Evolutionary conservation across 2,888 invertebrate species (phyloP).

Genomic region (Heteropelma amictum): DNA sequence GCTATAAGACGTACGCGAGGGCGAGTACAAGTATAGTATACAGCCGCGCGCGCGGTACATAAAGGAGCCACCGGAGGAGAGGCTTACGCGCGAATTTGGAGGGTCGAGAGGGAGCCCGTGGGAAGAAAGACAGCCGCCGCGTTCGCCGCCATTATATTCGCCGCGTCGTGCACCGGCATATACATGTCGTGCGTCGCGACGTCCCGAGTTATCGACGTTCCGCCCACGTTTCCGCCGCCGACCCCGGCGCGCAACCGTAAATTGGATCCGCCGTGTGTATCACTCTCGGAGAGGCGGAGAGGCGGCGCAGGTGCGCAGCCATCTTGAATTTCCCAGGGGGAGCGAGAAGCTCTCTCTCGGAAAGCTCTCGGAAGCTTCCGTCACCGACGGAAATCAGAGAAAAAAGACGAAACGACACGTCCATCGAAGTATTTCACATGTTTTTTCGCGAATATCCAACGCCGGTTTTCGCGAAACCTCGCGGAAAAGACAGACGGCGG

Average conservation of each 20-base stretch:
- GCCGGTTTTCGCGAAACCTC: no score
- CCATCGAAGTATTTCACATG: no score
- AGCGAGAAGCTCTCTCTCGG: conserved; percentile 46
- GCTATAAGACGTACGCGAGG: no score
- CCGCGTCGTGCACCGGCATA: conserved; percentile 43
- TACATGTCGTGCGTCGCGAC: conserved; percentile 69
- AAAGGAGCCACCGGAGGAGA: conserved; percentile 5
- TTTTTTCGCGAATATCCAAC: no score
- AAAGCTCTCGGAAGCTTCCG: conserved; percentile 16
- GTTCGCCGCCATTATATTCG: conserved; percentile 74
- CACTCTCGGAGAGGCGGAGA: no score
- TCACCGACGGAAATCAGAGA: no score
- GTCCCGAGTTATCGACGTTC: conserved; percentile 74
- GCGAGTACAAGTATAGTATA: no score
- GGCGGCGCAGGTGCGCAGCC: conserved; percentile 61
- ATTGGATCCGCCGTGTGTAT: conserved; percentile 52
- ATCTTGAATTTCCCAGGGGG: conserved; percentile 67
- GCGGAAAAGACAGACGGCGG: no score
- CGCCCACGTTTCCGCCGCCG: conserved; percentile 65
- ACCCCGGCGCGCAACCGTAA: conserved; percentile 53
- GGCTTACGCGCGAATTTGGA: not conserved
- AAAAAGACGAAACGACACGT: no score
- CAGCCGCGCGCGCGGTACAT: not conserved
- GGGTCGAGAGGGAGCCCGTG: conserved; percentile 61
- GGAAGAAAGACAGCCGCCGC: conserved; percentile 73